Conservation (phyloP, 2,888 invertebrate species). For the Diloba caeruleocephala region DNA sequence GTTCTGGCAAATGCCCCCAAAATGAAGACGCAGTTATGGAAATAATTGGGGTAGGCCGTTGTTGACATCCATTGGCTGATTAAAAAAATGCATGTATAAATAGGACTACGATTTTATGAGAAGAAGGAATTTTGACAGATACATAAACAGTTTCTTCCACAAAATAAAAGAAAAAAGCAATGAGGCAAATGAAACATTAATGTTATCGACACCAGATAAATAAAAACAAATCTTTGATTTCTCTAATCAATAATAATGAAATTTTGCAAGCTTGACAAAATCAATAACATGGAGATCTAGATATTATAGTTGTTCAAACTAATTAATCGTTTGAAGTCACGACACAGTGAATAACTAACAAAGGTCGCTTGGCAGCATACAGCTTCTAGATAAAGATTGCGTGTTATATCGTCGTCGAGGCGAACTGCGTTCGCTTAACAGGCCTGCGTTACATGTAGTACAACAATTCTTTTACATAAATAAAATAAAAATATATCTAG, state of each 20-base stretch:
- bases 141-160: too few relatives aligned
- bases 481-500: slow-evolving; percentile 13
- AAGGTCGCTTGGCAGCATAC: slow-evolving; percentile 71
- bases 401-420: slow-evolving; percentile 60
- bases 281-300: slow-evolving; percentile 55
- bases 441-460: slow-evolving; percentile 13
- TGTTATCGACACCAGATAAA: background rate
- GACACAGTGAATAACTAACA: slow-evolving; percentile 67
- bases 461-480: slow-evolving; percentile 1
- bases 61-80: too few relatives aligned
- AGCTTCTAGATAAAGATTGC: slow-evolving; percentile 63
- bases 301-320: slow-evolving; percentile 57
- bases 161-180: too few relatives aligned
- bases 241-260: slow-evolving; percentile 23
- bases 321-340: slow-evolving; percentile 71
- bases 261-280: slow-evolving; percentile 39
- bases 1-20: too few relatives aligned
- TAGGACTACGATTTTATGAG: background rate
- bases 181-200: too few relatives aligned
- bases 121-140: background rate
- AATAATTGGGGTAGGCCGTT: too few relatives aligned
- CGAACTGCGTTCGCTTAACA: slow-evolving; percentile 30
- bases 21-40: too few relatives aligned
- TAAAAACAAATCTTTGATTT: slow-evolving; percentile 15
- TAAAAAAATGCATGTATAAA: background rate